A percentile compares a stretch with the other conserved stretches of the same genome.
Conservation (phyloP, 2,888 invertebrate genomes). For the Drosophila niveifrons region DNA sequence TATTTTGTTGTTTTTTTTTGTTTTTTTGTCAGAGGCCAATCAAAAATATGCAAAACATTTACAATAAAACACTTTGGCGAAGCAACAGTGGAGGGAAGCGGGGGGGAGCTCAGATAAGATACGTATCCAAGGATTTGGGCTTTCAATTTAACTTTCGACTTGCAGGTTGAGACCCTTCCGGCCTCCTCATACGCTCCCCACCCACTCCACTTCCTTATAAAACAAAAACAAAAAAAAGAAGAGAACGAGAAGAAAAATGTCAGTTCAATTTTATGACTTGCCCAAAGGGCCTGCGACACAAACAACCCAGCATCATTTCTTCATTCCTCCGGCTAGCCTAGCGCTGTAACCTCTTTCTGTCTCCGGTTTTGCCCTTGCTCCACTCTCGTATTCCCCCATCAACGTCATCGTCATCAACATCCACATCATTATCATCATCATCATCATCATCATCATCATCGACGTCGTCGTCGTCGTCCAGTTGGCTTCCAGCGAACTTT, state of each 20-base stretch:
- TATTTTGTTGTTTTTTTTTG: conserved; percentile 38
- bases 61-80: conserved; percentile 61
- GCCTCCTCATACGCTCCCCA: not conserved
- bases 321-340: not conserved
- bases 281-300: conserved; percentile 70
- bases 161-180: conserved; percentile 9
- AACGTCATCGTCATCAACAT: conserved; percentile 3
- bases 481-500: conserved; percentile 38
- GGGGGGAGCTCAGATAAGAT: conserved; percentile 43
- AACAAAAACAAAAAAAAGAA: not conserved
- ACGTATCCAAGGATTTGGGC: conserved; percentile 52
- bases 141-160: conserved; percentile 61
- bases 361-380: not conserved
- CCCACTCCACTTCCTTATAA: not conserved
- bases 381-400: not conserved
- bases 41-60: conserved; percentile 78
- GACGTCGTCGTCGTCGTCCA: conserved; percentile 20
- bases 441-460: conserved; percentile 14
- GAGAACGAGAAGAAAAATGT: conserved; percentile 71
- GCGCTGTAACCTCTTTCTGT: not conserved
- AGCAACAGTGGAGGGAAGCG: not conserved
- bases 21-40: conserved; percentile 51
- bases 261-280: conserved; percentile 80
- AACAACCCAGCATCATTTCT: conserved; percentile 44
- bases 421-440: conserved; percentile 20